Base-by-base conservation (phyloP, 2,888 invertebrate species). In the Plagiodera versicolora region DNA sequence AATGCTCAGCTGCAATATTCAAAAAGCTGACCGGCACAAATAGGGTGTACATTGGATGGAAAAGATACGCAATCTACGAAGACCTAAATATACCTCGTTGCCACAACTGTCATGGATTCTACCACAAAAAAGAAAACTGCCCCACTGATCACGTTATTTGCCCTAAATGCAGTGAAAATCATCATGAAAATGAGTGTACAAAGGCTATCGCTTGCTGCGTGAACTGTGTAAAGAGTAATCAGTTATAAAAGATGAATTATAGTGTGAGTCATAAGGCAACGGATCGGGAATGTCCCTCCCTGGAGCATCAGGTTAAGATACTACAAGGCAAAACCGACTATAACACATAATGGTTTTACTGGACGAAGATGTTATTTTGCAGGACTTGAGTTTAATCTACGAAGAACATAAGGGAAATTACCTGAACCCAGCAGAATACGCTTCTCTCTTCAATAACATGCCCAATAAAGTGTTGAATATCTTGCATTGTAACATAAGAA, bases 161-260 rank as follows among this genome's bases (percentile, higher is more conserved):
- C 49, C 49, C 49, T 49, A 49, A 49, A 20, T 49, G 49, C 49
- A 49, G 49, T 49, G 49, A 20, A 24, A 20, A 49, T 24, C 49
- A 49, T 49, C 49, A 49, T 19, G 49, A 49, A 47, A 47, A 47
- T 47, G 47, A 16, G 47, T 47, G 47, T 14, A 16, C 47, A 47
- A 16, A 47, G 17, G 49, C 8, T 49, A 49, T 49, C 20, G 20
- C 49, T 49, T 20, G 49, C 14, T 49, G 49, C 24, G 24, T 9
- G 20, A 49, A 49, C 49, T 49, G 49, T 49, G 20, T 49, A 49
- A 49, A 49, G 20, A 24, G 49, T 49, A 49, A 49, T 49, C 49
- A 49, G 49, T 5, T 49, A 49, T 49, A 24, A 6, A 49, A 49
- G 49, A 44, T 44, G n/a, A 44, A 44, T 44, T 44, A 44, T 44